Conservation (phyloP, 1,140 invertebrate species). For the Euborellia annulipes region DNA sequence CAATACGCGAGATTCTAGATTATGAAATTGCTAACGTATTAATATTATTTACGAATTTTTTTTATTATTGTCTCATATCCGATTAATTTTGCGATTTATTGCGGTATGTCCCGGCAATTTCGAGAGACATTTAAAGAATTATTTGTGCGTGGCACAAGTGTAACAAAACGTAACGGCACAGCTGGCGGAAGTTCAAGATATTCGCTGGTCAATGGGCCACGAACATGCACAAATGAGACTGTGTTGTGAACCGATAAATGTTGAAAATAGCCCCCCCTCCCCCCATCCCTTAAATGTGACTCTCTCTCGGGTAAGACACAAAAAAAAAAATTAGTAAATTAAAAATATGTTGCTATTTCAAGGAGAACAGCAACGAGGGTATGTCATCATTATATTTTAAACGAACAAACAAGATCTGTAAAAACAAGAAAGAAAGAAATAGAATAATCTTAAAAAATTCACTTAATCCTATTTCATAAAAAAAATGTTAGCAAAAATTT, state of each 20-base stretch:
- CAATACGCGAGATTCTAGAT: conserved; percentile 49
- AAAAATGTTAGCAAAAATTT: no score
- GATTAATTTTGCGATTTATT: conserved; percentile 91
- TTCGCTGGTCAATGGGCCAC: conserved; percentile 59
- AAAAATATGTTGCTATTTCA: no score
- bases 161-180: conserved; percentile 27
- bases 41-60: conserved; percentile 77
- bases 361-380: no score
- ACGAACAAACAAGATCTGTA: no score
- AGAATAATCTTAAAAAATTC: no score
- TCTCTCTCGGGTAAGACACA: no score
- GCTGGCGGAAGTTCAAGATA: conserved; percentile 49
- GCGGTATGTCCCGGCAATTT: conserved; percentile 87
- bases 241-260: conserved; percentile 40
- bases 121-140: conserved; percentile 84
- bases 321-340: no score
- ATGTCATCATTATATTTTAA: no score
- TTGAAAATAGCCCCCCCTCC: no score
- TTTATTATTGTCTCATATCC: conserved; percentile 83
- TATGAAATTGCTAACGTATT: conserved; percentile 67
- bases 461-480: no score
- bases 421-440: no score
- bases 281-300: not conserved
- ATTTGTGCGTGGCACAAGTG: conserved; percentile 44
- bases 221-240: conserved; percentile 66